These are phyloP conservation scores for Alsophila aescularia DNA, from an alignment of 2,888 invertebrate genomes.

Conservation along the genomic window DNA sequence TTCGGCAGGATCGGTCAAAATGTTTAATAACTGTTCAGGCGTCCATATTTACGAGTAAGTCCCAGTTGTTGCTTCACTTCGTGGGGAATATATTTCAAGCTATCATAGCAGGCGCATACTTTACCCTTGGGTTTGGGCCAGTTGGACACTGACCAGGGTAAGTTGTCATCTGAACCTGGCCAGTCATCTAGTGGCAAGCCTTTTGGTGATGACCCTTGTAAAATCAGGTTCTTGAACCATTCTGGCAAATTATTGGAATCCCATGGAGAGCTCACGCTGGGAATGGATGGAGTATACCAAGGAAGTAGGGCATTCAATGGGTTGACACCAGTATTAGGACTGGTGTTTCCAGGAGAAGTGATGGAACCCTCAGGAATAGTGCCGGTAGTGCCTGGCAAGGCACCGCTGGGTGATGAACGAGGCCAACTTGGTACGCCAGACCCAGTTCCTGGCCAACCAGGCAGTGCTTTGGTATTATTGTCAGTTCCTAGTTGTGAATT, in stretches of 20 bases:
- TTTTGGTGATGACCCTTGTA: not conserved
- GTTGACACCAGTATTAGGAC: too few species aligned
- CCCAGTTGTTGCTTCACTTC: not conserved
- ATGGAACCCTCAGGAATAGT: too few species aligned
- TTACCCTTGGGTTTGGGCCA: not conserved
- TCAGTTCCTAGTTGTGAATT: too few species aligned
- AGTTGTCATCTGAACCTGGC: not conserved
- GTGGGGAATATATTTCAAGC: not conserved
- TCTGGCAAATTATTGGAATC: not conserved
- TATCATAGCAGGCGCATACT: not conserved
- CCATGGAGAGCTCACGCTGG: not conserved
- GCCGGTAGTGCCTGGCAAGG: too few species aligned
- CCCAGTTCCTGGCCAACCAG: too few species aligned
- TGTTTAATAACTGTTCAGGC: not conserved
- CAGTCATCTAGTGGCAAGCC: not conserved
- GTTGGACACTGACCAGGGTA: not conserved
- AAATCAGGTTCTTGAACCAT: not conserved
- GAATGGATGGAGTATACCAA: too few species aligned
- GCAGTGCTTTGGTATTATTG: too few species aligned
- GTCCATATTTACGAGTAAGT: not conserved
- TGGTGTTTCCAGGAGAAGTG: too few species aligned
- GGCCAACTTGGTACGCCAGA: too few species aligned
- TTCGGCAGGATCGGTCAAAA: not conserved
- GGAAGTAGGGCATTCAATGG: too few species aligned
- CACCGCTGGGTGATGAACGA: too few species aligned